A percentile compares a stretch with the other conserved stretches of the same genome.
Conservation (phyloP, 2,113 vertebrate genomes). For the Lampris megalopsis region DNA sequence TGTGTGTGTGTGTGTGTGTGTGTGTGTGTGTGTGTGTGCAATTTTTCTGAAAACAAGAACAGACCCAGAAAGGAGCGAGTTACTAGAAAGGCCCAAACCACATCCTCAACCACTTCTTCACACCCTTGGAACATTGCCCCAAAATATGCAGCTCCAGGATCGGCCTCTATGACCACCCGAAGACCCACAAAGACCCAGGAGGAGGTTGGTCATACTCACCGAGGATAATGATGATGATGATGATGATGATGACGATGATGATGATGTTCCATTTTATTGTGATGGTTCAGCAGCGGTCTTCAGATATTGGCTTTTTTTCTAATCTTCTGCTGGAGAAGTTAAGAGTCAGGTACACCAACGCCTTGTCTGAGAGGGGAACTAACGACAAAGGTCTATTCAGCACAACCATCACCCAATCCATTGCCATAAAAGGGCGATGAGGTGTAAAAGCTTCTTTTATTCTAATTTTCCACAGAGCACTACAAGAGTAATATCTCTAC, state of each 20-base stretch:
- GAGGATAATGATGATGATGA: not conserved
- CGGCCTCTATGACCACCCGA: too few relatives aligned
- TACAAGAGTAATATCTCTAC: not conserved
- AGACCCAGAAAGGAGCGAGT: too few relatives aligned
- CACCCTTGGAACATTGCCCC: too few relatives aligned
- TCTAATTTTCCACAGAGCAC: conserved; percentile 5
- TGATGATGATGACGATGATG: too few relatives aligned
- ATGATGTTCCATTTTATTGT: too few relatives aligned
- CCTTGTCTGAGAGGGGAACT: not conserved
- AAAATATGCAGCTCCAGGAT: too few relatives aligned
- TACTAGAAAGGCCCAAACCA: too few relatives aligned
- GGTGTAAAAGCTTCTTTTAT: conserved; percentile 17
- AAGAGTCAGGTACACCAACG: not conserved
- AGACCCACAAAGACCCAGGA: too few relatives aligned
- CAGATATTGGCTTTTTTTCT: conserved; percentile 10
- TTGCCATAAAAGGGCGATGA: conserved; percentile 4
- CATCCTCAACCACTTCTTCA: too few relatives aligned
- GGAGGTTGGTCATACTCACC: not conserved
- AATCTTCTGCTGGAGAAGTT: conserved; percentile 22
- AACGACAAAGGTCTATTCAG: too few relatives aligned
- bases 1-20: not conserved
- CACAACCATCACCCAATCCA: conserved; percentile 19
- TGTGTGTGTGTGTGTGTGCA: conserved; percentile 13
- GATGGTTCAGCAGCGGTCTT: not conserved
- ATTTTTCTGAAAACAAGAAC: too few relatives aligned